Base-by-base conservation (phyloP, 1,140 invertebrate genomes). In the Drosophila cardini region DNA sequence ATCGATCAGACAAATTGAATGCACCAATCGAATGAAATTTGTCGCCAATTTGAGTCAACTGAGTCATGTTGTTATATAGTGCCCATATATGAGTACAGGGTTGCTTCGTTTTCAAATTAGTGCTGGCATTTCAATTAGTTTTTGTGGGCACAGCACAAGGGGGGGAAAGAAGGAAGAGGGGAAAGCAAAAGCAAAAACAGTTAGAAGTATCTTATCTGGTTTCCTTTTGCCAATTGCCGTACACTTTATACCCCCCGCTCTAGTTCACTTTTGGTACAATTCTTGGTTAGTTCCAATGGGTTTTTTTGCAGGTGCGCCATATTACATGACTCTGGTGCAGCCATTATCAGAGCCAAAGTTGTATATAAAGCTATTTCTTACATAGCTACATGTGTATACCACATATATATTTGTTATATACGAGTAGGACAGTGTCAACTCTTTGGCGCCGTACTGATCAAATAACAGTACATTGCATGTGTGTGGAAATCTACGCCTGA, bases 161-260 rank as follows among this genome's bases (percentile, higher is more conserved):
- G 36, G 36, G 11, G 1, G 9, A n/a, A 11, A 10, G 36, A n/a
- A n/a, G n/a, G n/a, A n/a, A 38, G 36, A 4, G 9, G 36, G 6
- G 2, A 13, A 10, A 40, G n/a, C n/a, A 13, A 42, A 38, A 53
- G 61, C 36, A 40, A 65, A 75, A 80, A 64, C 21, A 62, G 57
- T 52, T 50, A 57, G 38, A 76, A 64, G 67, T 81, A 87, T 86
- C 83, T 86, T 86, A 86, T 86, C 83, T 86, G 64, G 76, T 79
- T 86, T 87, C 83, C 79, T 70, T 82, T 73, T 78, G 69, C 67
- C 56, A 64, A 65, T 71, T 72, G 60, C 63, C 79, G 69, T 9
- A 38, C 34, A 36, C 53, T 18, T 15, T 1, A 5, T 21, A 4
- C 6, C 36, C 11, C 36, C 5, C 16, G 3, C 16, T 18, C 18